Conservation (phyloP, 2,797 vertebrate species). For the Melanotaenia boesemani region DNA sequence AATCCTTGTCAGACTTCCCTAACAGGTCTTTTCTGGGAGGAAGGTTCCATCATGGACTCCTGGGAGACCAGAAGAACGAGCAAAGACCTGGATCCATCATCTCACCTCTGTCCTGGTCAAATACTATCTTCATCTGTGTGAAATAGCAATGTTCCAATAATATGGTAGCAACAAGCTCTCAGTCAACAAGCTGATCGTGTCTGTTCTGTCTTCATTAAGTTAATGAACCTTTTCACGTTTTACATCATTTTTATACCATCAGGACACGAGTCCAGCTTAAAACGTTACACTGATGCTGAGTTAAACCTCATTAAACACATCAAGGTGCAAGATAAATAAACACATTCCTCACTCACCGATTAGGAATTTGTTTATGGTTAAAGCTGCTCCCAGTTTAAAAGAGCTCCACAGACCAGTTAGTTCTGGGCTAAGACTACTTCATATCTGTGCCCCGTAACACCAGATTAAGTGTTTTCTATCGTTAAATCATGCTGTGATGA, state of each 20-base stretch:
- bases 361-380: background rate
- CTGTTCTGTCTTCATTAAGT: background rate
- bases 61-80: conserved; percentile 8
- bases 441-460: background rate
- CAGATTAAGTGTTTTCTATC: background rate
- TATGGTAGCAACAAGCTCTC: background rate
- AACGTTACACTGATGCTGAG: conserved; percentile 1
- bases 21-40: conserved; percentile 31
- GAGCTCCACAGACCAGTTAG: background rate
- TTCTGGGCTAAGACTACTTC: background rate
- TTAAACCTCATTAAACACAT: conserved; percentile 23
- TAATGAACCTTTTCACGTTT: background rate
- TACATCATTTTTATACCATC: background rate
- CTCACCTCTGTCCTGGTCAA: conserved; percentile 13
- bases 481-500: background rate
- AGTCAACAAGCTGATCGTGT: background rate
- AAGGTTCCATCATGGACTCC: conserved; percentile 4
- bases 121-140: conserved; percentile 9
- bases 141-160: conserved; percentile 1
- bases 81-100: conserved; percentile 6
- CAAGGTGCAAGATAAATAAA: background rate
- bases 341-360: background rate
- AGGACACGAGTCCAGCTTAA: conserved; percentile 3
- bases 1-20: conserved; percentile 34
- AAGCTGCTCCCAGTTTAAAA: background rate